phyloP scores from a whole-genome alignment of 2,113 vertebrate species.

The Petromus typicus region DNA sequence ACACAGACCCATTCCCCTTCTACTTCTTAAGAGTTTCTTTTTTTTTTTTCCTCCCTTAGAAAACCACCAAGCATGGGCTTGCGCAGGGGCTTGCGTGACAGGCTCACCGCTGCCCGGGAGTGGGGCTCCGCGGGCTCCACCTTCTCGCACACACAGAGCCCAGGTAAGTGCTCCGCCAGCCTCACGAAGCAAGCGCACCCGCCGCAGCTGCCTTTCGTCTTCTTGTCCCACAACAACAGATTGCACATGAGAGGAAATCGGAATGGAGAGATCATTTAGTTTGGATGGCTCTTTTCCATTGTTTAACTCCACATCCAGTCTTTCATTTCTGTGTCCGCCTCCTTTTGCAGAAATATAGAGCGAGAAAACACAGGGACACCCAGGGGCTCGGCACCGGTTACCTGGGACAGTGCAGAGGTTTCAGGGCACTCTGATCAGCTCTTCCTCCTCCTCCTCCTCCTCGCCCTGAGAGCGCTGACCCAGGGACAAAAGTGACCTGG shows the following conservation, averaged over 20 bases:
- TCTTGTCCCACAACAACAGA: conserved; percentile 62
- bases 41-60: not conserved
- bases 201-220: conserved; percentile 69
- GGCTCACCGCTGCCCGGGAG: conserved; percentile 7
- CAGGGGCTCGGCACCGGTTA: not conserved
- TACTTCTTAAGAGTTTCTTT: not conserved
- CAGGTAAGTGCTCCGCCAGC: conserved; percentile 55
- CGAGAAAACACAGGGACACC: not conserved
- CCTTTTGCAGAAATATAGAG: conserved; percentile 32
- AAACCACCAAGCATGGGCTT: not conserved
- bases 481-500: not conserved
- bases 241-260: conserved; percentile 67
- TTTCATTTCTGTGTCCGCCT: conserved; percentile 43
- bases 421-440: not conserved
- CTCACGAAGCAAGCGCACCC: conserved; percentile 16
- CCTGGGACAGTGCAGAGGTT: not conserved
- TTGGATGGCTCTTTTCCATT: conserved; percentile 70
- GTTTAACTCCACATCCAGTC: conserved; percentile 62
- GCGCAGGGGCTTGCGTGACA: not conserved
- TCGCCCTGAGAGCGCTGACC: not conserved
- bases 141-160: conserved; percentile 51
- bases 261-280: conserved; percentile 63
- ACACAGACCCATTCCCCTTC: conserved; percentile 34
- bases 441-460: not conserved
- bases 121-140: conserved; percentile 62